phyloP scores from a whole-genome alignment of 2,797 vertebrate species.

The Tympanoctomys barrerae region DNA sequence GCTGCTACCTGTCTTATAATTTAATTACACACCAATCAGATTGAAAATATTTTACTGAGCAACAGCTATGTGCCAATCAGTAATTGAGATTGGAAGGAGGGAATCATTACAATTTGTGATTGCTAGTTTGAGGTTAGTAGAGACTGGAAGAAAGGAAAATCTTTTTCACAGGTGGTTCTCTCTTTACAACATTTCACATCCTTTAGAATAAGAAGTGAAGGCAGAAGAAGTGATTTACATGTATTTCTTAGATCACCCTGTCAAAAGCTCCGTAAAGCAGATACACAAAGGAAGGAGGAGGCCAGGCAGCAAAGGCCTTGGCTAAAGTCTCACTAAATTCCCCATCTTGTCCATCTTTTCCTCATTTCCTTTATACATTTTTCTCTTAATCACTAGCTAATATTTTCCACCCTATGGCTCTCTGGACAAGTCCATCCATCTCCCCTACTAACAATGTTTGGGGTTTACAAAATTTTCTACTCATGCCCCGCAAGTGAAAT shows the following conservation, averaged over 20 bases:
- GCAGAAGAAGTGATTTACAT: background rate
- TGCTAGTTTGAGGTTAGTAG: background rate
- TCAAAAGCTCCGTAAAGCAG: background rate
- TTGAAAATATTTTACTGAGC: background rate
- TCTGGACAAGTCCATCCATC: background rate
- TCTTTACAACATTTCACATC: background rate
- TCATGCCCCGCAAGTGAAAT: background rate
- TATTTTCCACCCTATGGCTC: background rate
- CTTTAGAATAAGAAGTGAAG: background rate
- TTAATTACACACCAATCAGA: background rate
- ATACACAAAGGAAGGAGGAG: background rate
- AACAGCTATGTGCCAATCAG: background rate
- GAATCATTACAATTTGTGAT: background rate
- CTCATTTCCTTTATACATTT: conserved; percentile 53
- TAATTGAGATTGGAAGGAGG: background rate
- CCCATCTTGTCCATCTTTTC: background rate
- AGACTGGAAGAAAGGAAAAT: background rate
- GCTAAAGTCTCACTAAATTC: background rate
- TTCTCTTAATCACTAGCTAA: conserved; percentile 38
- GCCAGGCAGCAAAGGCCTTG: background rate
- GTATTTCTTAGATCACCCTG: background rate
- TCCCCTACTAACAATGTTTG: background rate
- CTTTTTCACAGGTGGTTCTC: background rate
- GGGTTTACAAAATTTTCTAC: conserved; percentile 19
- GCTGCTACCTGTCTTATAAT: background rate